Conservation (phyloP, 2,888 invertebrate genomes). For the Dendrolimus houi region DNA sequence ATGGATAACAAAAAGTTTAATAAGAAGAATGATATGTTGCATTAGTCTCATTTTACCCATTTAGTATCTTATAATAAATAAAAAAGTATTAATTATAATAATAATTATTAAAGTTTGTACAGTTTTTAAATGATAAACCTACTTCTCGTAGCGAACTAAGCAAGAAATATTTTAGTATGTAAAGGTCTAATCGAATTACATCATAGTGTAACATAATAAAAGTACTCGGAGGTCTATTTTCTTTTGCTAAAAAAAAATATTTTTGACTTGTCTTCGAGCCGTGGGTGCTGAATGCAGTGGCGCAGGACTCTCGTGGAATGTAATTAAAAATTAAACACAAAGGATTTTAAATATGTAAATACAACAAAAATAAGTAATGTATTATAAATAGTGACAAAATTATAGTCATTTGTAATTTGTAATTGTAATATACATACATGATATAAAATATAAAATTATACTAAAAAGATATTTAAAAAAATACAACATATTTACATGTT, state of each 20-base stretch:
- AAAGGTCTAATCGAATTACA: conserved; percentile 76
- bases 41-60: no score
- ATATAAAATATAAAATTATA: no score
- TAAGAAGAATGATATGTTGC: no score
- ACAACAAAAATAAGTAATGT: conserved; percentile 74
- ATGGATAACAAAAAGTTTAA: no score
- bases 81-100: no score
- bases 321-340: conserved; percentile 70
- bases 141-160: conserved; percentile 70
- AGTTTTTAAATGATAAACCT: conserved; percentile 63
- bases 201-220: conserved; percentile 67
- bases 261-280: not conserved
- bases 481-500: no score
- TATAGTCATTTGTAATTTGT: no score
- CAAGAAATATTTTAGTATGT: conserved; percentile 71
- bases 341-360: conserved; percentile 70
- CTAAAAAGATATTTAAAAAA: no score
- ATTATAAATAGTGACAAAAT: conserved; percentile 75
- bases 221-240: conserved; percentile 37
- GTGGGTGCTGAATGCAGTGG: not conserved
- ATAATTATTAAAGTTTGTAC: conserved; percentile 72
- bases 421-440: no score
- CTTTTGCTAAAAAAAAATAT: not conserved
- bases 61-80: no score
- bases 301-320: conserved; percentile 56